A percentile compares a stretch with the other conserved stretches of the same genome.
Conservation (phyloP, 92 coral and sea anemone genomes). For the Anthopleura xanthogrammica region DNA sequence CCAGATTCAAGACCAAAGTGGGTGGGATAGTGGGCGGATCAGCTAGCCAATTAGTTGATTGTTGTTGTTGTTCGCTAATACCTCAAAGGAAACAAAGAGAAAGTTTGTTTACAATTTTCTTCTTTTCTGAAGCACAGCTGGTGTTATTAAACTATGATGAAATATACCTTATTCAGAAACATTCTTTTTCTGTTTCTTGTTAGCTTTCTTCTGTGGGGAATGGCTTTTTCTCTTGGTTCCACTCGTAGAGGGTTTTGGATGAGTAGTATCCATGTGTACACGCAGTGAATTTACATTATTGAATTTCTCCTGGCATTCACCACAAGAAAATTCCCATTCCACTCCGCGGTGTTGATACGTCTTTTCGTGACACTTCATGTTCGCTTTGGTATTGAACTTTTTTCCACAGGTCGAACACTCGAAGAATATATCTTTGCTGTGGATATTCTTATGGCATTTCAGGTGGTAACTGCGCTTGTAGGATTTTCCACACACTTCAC, state of each 20-base stretch:
- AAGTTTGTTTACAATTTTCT: background rate
- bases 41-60: background rate
- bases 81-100: background rate
- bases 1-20: background rate
- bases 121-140: background rate
- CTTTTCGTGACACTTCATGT: background rate
- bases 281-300: too few species aligned
- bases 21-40: background rate
- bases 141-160: background rate
- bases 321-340: background rate
- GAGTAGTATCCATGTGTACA: background rate
- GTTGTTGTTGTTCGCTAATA: background rate
- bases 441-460: too few species aligned
- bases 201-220: background rate
- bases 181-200: background rate
- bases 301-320: too few species aligned
- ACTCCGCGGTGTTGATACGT: background rate
- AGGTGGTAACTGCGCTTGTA: too few species aligned
- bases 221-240: background rate
- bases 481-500: too few species aligned
- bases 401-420: background rate
- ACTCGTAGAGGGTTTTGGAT: background rate
- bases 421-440: too few species aligned
- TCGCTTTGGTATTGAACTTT: too few species aligned
- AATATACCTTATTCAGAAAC: background rate